Evolutionary conservation across 2,113 vertebrate species (phyloP).

Genomic region (Origma solitaria): DNA sequence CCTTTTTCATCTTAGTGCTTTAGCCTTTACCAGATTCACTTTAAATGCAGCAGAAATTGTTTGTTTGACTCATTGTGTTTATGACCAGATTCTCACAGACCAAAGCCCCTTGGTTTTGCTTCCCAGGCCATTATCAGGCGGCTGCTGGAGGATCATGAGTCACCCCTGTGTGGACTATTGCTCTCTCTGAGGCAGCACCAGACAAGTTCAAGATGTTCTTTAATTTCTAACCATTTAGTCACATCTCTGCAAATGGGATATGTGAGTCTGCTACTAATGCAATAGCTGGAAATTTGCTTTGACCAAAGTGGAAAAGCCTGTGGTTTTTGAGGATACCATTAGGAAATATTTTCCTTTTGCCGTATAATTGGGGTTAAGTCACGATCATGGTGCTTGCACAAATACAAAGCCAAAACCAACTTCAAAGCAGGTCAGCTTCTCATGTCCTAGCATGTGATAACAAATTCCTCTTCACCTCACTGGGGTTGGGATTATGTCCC

Average conservation of each 20-base stretch:
- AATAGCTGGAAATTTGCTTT: neutral
- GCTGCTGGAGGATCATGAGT: neutral
- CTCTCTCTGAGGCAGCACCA: slow-evolving; percentile 15
- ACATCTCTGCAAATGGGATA: neutral
- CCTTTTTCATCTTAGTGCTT: neutral
- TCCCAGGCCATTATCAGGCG: neutral
- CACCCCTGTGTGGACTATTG: neutral
- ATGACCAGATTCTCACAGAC: neutral
- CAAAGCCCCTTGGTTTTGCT: neutral
- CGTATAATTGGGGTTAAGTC: neutral
- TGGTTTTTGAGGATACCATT: neutral
- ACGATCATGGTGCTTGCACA: neutral
- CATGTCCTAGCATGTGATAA: neutral
- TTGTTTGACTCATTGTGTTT: neutral
- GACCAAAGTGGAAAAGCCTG: neutral
- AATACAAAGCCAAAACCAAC: neutral
- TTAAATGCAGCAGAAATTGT: neutral
- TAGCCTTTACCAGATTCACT: neutral
- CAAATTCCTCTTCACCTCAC: neutral
- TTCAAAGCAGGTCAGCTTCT: neutral
- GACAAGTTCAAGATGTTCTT: slow-evolving; percentile 36
- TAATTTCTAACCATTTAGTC: slow-evolving; percentile 24
- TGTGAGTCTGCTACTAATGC: neutral
- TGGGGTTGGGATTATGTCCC: neutral
- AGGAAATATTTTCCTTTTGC: neutral